phyloP scores from a whole-genome alignment of 1,140 invertebrate genomes.

The Drosophila burlai region DNA sequence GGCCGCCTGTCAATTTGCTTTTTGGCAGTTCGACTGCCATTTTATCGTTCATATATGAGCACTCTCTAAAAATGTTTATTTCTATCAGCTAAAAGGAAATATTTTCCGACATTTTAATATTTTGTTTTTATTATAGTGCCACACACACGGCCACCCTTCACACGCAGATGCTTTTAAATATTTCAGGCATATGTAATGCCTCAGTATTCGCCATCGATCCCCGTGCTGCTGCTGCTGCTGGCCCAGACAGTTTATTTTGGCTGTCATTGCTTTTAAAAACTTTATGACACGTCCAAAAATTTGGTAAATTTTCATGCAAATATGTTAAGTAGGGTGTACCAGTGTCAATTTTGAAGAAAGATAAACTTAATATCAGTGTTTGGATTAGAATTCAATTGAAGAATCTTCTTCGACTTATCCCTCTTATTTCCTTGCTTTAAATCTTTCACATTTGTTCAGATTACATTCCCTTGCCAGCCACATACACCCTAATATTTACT shows the following conservation, averaged over 20 bases:
- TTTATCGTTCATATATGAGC: conserved; percentile 25
- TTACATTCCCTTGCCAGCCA: neutral
- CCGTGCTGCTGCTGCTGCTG: conserved; percentile 15
- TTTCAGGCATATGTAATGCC: conserved; percentile 46
- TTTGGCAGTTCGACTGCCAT: conserved; percentile 28
- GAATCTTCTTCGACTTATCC: no score
- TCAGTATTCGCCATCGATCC: conserved; percentile 28
- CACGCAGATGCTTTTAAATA: conserved; percentile 43
- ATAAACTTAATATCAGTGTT: neutral
- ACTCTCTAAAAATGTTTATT: conserved; percentile 18
- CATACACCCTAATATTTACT: conserved; percentile 10
- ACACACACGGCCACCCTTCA: conserved; percentile 11
- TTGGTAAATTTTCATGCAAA: conserved; percentile 63
- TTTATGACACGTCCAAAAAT: conserved; percentile 60
- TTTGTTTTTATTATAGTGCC: conserved; percentile 31
- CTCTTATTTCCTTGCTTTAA: neutral
- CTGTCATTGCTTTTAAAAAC: conserved; percentile 66
- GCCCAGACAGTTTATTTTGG: conserved; percentile 27
- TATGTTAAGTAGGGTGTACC: conserved; percentile 29
- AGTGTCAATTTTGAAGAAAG: neutral
- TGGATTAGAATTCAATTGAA: no score
- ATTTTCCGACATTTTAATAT: conserved; percentile 42
- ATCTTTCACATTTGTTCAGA: neutral
- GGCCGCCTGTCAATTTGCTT: conserved; percentile 23
- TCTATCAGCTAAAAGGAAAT: conserved; percentile 33